Percentiles rank a stretch among this genome's conserved stretches.
phyloP scores from a whole-genome alignment of 2,113 vertebrate genomes.

The Gorilla gorilla region DNA sequence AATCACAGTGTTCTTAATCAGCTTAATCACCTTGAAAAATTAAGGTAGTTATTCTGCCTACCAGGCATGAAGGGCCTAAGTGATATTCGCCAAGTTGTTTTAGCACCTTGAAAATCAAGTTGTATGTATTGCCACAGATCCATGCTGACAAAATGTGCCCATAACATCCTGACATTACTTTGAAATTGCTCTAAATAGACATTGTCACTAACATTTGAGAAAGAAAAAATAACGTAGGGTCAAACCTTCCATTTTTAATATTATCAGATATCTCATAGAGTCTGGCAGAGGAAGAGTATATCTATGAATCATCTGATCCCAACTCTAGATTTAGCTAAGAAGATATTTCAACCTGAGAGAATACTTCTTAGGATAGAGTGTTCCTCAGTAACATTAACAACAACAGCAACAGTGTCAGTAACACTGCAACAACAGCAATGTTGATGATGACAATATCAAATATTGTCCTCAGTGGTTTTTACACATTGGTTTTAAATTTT shows the following conservation, averaged over 20 bases:
- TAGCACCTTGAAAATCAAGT: constrained; percentile 43
- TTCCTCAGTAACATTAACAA: not conserved
- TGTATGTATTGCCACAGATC: not conserved
- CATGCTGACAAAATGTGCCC: not conserved
- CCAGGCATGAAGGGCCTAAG: constrained; percentile 55
- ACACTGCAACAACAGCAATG: not conserved
- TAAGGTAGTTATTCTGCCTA: constrained; percentile 62
- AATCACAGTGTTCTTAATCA: constrained; percentile 70
- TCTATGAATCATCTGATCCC: not conserved
- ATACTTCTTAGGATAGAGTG: not conserved
- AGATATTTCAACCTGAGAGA: not conserved
- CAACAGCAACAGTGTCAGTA: not conserved
- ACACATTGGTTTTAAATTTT: not conserved
- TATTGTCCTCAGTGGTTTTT: not conserved
- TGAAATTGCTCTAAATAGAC: not conserved
- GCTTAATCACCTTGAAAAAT: constrained; percentile 74
- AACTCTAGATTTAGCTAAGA: not conserved
- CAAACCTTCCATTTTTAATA: not conserved
- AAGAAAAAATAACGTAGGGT: not conserved
- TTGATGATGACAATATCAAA: not conserved
- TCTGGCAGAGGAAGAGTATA: not conserved
- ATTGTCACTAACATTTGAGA: not conserved
- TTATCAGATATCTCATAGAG: not conserved
- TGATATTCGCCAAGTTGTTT: constrained; percentile 51
- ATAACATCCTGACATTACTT: not conserved